Evolutionary conservation across 2,888 invertebrate species (phyloP), one percentile per base, ranked within the genome.

Genomic region (Lycaena phlaeas): DNA sequence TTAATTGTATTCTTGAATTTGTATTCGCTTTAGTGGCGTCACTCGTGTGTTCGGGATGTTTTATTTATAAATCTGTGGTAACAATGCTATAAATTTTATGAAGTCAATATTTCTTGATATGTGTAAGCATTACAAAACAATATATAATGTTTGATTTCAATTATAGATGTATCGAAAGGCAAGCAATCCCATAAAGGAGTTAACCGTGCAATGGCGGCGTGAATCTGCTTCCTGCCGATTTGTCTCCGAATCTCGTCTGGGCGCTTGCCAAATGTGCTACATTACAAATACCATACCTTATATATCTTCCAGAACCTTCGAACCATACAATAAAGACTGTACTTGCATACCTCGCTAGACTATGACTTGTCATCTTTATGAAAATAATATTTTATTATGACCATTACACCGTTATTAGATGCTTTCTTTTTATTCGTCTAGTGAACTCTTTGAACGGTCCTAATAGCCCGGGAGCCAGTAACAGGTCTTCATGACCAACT

Each of bases 191-290:
- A 53, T 56, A 52, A 48, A 55, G 52, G 45, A 51, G 48, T 44
- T 39, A 46, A 50, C 56, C 56, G 52, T 56, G 71, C 74, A 71
- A 73, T 70, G 67, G 73, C 58, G 63, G 70, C 64, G 68, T 64
- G 72, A 81, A 79, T 77, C 77, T 79, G 81, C 79, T 78, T 76
- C 76, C 76, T 70, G 69, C 64, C 79, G 79, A 82, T 81, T 81
- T 82, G 81, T 81, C 81, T 75, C 67, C 59, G 63, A 79, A 77
- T 78, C 77, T 77, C 67, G 55, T 67, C 72, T 79, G 82, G 82
- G 71, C 56, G 59, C 44, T 60, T 70, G 81, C 81, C 82, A 82
- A 81, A 81, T 75, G 76, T 72, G 66, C 69, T 71, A 64, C 60
- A 56, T 60, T 53, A 56, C 61, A 70, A 54, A 38, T 53, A 40